A percentile compares a stretch with the other conserved stretches of the same genome.
Evolutionary conservation across 2,888 invertebrate genomes (phyloP).

Genomic region (Phyto melanocephala): DNA sequence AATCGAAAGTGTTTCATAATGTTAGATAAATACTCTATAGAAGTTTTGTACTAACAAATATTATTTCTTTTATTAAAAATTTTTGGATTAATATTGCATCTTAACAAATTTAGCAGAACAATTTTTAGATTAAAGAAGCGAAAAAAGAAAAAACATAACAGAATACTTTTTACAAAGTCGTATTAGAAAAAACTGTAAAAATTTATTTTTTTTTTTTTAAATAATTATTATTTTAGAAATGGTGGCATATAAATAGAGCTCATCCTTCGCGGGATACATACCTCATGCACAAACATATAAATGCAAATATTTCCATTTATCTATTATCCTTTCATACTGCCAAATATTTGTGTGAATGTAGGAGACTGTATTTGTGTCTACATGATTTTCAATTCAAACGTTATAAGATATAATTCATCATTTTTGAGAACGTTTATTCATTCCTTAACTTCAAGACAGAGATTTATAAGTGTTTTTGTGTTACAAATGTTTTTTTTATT

Average conservation of each 20-base stretch:
- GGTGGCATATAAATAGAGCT: not conserved
- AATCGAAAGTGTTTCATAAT: too few relatives aligned
- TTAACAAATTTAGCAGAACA: too few relatives aligned
- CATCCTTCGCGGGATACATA: not conserved
- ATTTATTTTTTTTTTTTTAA: too few relatives aligned
- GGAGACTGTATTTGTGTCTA: not conserved
- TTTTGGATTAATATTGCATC: too few relatives aligned
- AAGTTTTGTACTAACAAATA: too few relatives aligned
- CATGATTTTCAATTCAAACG: not conserved
- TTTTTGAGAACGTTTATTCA: slow-evolving; percentile 22
- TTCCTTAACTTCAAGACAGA: slow-evolving; percentile 14
- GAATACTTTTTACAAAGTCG: too few relatives aligned
- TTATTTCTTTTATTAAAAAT: too few relatives aligned
- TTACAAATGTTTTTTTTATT: not conserved
- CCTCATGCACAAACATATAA: not conserved
- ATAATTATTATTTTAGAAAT: not conserved
- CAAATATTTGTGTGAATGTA: not conserved
- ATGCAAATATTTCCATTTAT: slow-evolving; percentile 1
- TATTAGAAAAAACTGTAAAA: too few relatives aligned
- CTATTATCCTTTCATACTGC: not conserved
- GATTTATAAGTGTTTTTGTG: slow-evolving; percentile 5
- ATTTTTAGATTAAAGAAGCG: too few relatives aligned
- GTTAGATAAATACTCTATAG: too few relatives aligned
- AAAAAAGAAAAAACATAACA: too few relatives aligned
- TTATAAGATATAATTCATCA: slow-evolving; percentile 42